phyloP scores from a whole-genome alignment of 2,888 invertebrate species.

The Stratiomys singularior region DNA sequence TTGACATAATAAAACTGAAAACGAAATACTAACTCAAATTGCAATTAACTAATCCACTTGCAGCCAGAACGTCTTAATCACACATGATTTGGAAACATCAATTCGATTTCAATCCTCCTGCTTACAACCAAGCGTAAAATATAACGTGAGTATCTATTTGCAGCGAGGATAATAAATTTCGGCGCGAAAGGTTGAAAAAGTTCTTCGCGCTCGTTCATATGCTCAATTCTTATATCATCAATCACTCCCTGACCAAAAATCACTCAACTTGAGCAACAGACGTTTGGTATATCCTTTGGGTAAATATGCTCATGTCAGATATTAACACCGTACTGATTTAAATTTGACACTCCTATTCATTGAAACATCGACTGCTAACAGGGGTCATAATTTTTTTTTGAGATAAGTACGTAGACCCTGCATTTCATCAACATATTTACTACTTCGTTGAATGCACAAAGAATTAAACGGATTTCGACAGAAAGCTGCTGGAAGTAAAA shows the following conservation, averaged over 20 bases:
- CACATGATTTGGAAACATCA: too few relatives aligned
- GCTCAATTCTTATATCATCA: not conserved
- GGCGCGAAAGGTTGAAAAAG: too few relatives aligned
- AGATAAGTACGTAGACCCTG: not conserved
- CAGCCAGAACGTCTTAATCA: too few relatives aligned
- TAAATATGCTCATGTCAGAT: constrained; percentile 34
- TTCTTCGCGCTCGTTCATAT: too few relatives aligned
- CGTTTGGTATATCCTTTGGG: constrained; percentile 33
- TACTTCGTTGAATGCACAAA: not conserved
- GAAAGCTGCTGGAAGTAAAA: not conserved
- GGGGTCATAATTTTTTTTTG: constrained; percentile 7
- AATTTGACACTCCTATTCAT: constrained; percentile 16
- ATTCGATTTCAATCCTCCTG: too few relatives aligned
- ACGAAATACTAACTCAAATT: too few relatives aligned
- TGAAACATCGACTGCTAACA: not conserved
- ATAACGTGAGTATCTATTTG: too few relatives aligned
- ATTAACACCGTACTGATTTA: constrained; percentile 40
- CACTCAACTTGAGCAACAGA: constrained; percentile 13
- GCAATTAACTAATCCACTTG: too few relatives aligned
- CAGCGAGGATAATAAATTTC: too few relatives aligned
- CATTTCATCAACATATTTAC: not conserved
- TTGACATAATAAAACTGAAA: too few relatives aligned
- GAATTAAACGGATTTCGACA: constrained; percentile 17
- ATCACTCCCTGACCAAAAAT: not conserved
- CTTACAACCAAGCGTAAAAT: too few relatives aligned